Percentiles rank a stretch among this genome's conserved stretches.
These are phyloP conservation scores for Epicauta chinensis DNA, from an alignment of 1,140 invertebrate genomes.

Conservation along the genomic window DNA sequence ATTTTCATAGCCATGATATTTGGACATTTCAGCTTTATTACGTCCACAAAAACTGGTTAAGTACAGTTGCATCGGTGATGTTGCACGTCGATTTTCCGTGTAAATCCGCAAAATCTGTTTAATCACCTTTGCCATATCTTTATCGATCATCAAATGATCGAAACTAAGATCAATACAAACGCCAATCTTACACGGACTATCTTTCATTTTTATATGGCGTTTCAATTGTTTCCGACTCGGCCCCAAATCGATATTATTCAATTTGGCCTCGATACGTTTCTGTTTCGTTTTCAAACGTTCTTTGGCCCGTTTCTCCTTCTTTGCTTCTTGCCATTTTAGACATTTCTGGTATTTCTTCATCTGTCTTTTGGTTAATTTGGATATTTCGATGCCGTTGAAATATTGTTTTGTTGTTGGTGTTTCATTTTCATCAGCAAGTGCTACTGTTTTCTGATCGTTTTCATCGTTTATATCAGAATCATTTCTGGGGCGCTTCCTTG, in stretches of 20 bases:
- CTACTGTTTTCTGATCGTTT: too few species aligned
- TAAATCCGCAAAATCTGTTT: constrained; percentile 94
- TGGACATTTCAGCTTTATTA: constrained; percentile 64
- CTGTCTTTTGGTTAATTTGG: constrained; percentile 49
- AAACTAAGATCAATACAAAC: constrained; percentile 90
- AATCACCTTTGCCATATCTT: constrained; percentile 82
- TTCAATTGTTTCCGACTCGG: constrained; percentile 77
- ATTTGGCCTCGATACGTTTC: constrained; percentile 54
- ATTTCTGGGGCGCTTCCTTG: too few species aligned
- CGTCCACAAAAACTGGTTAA: constrained; percentile 70
- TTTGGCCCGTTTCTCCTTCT: constrained; percentile 51
- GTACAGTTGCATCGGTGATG: constrained; percentile 79
- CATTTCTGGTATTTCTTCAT: constrained; percentile 54
- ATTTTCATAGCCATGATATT: constrained; percentile 82
- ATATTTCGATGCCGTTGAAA: constrained; percentile 40
- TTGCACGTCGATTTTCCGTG: constrained; percentile 78
- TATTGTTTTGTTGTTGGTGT: neutral
- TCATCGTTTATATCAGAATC: too few species aligned
- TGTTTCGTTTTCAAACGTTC: constrained; percentile 62
- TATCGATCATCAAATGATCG: constrained; percentile 85
- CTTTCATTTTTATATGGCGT: constrained; percentile 66
- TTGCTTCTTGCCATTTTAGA: constrained; percentile 52
- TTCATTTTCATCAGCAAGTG: neutral
- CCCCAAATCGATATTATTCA: constrained; percentile 60
- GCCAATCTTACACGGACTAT: constrained; percentile 63